Percentiles rank a stretch among this genome's conserved stretches.
Conservation (phyloP, 2,797 vertebrate genomes). For the Alectoris magna region DNA sequence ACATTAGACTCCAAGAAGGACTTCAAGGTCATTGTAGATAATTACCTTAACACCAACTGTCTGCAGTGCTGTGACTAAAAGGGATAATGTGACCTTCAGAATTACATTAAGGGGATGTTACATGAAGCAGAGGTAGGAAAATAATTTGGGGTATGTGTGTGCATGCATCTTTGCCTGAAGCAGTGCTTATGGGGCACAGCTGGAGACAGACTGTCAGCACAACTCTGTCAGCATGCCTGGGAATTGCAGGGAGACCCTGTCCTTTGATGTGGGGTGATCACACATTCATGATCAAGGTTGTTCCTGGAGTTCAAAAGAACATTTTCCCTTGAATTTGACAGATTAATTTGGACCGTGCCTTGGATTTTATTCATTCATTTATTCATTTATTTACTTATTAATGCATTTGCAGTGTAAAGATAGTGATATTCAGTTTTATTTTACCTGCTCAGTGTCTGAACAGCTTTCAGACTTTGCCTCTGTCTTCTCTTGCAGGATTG, state of each 20-base stretch:
- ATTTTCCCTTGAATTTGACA: neutral
- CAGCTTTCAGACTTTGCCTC: neutral
- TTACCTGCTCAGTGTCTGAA: neutral
- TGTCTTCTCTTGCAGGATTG: neutral
- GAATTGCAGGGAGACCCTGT: neutral
- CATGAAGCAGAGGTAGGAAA: slow-evolving; percentile 16
- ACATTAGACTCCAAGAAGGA: slow-evolving; percentile 27
- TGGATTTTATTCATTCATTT: neutral
- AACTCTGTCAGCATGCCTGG: neutral
- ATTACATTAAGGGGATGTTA: neutral
- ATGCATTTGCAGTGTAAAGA: neutral
- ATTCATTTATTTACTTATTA: neutral
- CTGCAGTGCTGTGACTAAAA: slow-evolving; percentile 37
- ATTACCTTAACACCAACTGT: slow-evolving; percentile 45
- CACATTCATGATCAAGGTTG: neutral
- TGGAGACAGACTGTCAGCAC: neutral
- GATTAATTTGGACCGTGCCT: neutral
- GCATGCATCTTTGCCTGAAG: neutral
- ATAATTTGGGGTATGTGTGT: neutral
- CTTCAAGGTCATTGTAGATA: slow-evolving; percentile 52
- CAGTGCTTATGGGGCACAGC: slow-evolving; percentile 7
- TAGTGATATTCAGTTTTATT: neutral
- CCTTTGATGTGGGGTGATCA: neutral
- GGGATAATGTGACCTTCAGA: slow-evolving; percentile 21
- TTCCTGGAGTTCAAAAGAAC: neutral